A percentile compares a stretch with the other conserved stretches of the same genome.
Evolutionary conservation across 2,113 vertebrate genomes (phyloP).

Genomic region (Megalops atlanticus): DNA sequence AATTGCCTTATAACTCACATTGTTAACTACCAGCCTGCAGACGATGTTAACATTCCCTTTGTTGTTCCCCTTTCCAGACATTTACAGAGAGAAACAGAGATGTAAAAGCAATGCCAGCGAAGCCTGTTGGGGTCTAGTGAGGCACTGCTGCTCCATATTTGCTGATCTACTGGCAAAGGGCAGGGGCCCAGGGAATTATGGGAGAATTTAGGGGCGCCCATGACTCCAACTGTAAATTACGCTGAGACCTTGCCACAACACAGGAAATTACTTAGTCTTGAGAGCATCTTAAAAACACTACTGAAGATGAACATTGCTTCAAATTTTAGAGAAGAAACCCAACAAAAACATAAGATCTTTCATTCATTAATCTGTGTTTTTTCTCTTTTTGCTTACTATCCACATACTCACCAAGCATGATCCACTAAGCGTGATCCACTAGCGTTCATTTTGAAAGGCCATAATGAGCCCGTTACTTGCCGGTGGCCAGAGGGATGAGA

Average conservation of each 20-base stretch:
- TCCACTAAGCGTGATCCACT: too few species aligned
- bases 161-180: neutral
- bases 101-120: neutral
- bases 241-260: neutral
- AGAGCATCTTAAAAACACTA: neutral
- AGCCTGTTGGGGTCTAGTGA: neutral
- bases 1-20: neutral
- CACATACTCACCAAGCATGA: too few species aligned
- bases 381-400: too few species aligned
- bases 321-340: too few species aligned
- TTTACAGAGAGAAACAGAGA: neutral
- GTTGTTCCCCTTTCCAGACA: neutral
- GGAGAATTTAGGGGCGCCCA: neutral
- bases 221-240: too few species aligned
- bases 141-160: neutral
- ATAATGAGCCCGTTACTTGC: too few species aligned
- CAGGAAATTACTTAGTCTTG: neutral
- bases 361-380: neutral
- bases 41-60: neutral
- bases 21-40: neutral
- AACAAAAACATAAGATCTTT: neutral
- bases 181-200: neutral
- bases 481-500: too few species aligned
- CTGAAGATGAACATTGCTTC: too few species aligned
- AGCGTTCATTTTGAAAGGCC: too few species aligned